These are phyloP conservation scores for Coecobrya sp. DNA, from an alignment of 2,888 invertebrate genomes.

Conservation along the genomic window DNA sequence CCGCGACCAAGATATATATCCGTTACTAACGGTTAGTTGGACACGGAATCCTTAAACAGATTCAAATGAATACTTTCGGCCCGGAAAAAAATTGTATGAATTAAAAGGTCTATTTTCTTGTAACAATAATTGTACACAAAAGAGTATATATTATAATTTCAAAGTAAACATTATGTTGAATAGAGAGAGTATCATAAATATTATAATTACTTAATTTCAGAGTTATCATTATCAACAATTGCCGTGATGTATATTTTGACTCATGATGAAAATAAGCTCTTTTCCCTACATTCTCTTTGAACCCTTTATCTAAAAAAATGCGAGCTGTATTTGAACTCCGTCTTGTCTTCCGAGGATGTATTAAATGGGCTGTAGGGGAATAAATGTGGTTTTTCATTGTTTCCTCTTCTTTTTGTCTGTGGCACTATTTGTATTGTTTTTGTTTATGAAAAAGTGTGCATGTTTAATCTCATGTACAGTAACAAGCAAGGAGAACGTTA, in stretches of 20 bases:
- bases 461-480: not conserved
- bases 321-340: not conserved
- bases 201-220: conserved; percentile 49
- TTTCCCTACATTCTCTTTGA: not conserved
- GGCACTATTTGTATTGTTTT: not conserved
- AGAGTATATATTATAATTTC: not conserved
- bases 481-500: not conserved
- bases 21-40: conserved; percentile 27
- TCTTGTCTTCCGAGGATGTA: not conserved
- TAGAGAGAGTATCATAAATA: not conserved
- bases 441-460: not conserved
- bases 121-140: not conserved
- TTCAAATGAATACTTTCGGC: not conserved
- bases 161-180: not conserved
- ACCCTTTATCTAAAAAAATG: not conserved
- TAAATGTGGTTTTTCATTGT: conserved; percentile 26
- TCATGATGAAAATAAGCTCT: not conserved
- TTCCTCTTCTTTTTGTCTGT: conserved; percentile 1
- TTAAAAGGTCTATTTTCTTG: not conserved
- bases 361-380: not conserved
- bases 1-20: not conserved
- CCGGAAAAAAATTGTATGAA: not conserved
- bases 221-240: conserved; percentile 25
- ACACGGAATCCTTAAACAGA: conserved; percentile 6
- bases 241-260: conserved; percentile 12